phyloP scores from a whole-genome alignment of 1,140 invertebrate genomes.

The Orchestia grillus region DNA sequence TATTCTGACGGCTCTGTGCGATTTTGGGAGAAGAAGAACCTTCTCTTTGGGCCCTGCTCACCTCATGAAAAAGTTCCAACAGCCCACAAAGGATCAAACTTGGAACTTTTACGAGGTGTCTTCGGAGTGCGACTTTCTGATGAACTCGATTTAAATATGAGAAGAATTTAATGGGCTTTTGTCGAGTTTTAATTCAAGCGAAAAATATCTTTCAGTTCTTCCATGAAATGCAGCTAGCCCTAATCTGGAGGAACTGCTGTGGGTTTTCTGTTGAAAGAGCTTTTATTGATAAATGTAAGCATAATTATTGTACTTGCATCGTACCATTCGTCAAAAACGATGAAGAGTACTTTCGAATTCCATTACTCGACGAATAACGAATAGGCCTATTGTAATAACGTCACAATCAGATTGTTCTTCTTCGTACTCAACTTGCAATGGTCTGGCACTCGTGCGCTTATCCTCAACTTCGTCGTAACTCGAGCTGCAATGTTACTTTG shows the following conservation, averaged over 20 bases:
- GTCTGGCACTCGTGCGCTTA: too few relatives aligned
- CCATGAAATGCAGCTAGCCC: not conserved
- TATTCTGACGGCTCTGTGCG: not conserved
- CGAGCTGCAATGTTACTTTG: too few relatives aligned
- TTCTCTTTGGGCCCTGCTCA: not conserved
- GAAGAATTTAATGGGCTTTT: not conserved
- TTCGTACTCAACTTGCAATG: too few relatives aligned
- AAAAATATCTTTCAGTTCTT: not conserved
- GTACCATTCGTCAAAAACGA: too few relatives aligned
- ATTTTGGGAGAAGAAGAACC: not conserved
- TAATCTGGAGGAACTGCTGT: not conserved
- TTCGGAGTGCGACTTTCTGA: not conserved
- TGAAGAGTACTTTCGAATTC: too few relatives aligned
- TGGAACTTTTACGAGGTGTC: slow-evolving; percentile 27
- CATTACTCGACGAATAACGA: too few relatives aligned
- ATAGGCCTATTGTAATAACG: too few relatives aligned
- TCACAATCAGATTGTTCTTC: too few relatives aligned
- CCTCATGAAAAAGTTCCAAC: not conserved
- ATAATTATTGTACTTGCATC: too few relatives aligned
- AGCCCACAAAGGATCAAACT: not conserved
- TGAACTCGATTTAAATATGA: slow-evolving; percentile 20
- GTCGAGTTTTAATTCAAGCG: not conserved
- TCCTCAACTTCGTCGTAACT: too few relatives aligned
- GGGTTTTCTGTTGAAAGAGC: not conserved
- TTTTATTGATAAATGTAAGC: too few relatives aligned